Conservation (phyloP, 2,888 invertebrate species). For the Siphonodentalium dalli region DNA sequence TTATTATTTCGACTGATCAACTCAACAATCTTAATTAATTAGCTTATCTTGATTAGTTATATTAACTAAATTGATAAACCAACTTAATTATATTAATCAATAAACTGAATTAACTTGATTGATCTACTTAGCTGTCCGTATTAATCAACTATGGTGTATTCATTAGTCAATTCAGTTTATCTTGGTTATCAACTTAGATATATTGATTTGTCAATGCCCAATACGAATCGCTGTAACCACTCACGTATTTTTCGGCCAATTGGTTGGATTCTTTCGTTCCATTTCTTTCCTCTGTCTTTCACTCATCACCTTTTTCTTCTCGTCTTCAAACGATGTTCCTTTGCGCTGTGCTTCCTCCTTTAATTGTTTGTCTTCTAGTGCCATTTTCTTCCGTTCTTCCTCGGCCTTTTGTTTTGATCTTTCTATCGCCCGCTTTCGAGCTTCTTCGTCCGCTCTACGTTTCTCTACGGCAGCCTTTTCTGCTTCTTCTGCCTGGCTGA, state of each 20-base stretch:
- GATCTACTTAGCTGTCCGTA: no score
- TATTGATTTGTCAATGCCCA: no score
- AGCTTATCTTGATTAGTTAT: no score
- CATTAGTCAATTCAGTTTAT: no score
- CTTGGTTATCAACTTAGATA: no score
- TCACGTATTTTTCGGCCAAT: constrained; percentile 55
- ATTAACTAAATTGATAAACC: no score
- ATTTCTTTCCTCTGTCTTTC: constrained; percentile 36
- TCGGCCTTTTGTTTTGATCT: constrained; percentile 39
- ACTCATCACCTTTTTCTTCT: constrained; percentile 29
- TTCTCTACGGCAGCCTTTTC: constrained; percentile 38
- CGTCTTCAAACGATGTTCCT: constrained; percentile 46
- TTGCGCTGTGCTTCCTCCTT: constrained; percentile 39
- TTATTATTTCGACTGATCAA: no score
- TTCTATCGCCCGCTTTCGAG: constrained; percentile 35
- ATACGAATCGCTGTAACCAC: no score
- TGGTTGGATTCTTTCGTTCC: constrained; percentile 47
- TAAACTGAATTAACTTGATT: no score
- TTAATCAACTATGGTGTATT: no score
- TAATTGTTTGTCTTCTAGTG: constrained; percentile 37
- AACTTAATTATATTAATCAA: no score
- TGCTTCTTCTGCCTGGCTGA: constrained; percentile 39
- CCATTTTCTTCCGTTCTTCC: constrained; percentile 36
- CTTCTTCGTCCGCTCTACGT: constrained; percentile 37
- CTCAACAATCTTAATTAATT: no score